Base-by-base conservation (phyloP, 2,888 invertebrate species). In the Scaptomyza parva region DNA sequence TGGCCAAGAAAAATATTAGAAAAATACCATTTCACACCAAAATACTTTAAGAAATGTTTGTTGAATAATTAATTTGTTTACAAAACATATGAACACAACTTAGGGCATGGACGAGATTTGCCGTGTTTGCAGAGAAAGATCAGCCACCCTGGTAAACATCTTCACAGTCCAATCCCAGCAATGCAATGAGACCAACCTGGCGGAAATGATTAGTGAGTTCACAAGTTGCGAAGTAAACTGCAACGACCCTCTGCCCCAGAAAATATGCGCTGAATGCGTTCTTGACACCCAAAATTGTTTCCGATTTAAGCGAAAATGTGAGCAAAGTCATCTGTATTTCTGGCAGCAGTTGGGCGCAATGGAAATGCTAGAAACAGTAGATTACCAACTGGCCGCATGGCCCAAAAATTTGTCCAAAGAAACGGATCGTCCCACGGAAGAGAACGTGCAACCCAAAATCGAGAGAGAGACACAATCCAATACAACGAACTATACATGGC, bases 231-330 rank as follows among this genome's bases (percentile, higher is more conserved):
- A 68, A 28, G 80, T 66, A 30, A 58, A 33, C n/a, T 43, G 51
- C 12, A 40, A 52, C 8, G 76, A 76, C 69, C 50, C 45, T 5
- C 68, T 89, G 26, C 90, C 91, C 0, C 80, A 80, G 20, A 69
- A 83, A 26, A 86, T 91, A 9, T 91, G 91, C 58, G 14, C 45
- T 1, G 52, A 71, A 9, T 91, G 91, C 64, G 60, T 78, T 5
- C 30, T 73, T 7, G 70, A 71, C 37, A 76, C 86, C 1, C 76
- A 67, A 20, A 58, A 67, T 28, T 84, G 87, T 2, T 90, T 76
- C 54, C 52, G 74, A n/a, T 90, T 91, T 44, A 89, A 88, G 59
- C 78, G 84, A n/a, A 78, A 82, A 60, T 90, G 88, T 43, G 86
- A 88, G 55, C 70, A 78, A 35, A 86, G 89, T 0, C 82, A 88